Evolutionary conservation across 1,140 invertebrate species (phyloP), one percentile per base, ranked within the genome.

Genomic region (Drosophila trapezifrons): DNA sequence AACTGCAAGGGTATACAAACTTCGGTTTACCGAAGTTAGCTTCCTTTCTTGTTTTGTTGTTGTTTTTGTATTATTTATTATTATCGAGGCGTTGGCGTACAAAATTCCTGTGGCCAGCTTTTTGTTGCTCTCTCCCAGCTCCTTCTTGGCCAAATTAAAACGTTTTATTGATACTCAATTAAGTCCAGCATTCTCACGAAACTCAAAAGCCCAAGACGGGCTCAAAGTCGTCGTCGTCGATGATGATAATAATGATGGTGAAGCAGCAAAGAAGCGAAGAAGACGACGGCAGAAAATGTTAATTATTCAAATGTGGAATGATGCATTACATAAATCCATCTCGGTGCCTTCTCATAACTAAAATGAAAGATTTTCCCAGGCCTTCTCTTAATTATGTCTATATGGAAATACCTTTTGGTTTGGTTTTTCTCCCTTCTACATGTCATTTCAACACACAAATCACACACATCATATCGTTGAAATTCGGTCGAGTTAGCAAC

Each of bases 161-260:
- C 84, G 80, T 87, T 87, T 89, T 87, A 87, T 87, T 87, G 83
- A 87, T 89, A 87, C 83, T 87, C 83, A 87, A 87, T 87, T 87
- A 87, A 83, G 73, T 83, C 67, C 64, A 32, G 72, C 72, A 89
- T 87, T 87, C 84, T 89, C 83, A 87, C 83, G 52, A 77, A 82
- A 74, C 45, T 22, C 57, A n/a, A 63, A 62, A 17, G 37, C 17
- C 18, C 32, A 27, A 45, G 51, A 22, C n/a, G 66, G 20, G 17
- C 3, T 58, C 18, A 51, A 15, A 43, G 35, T n/a, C 54, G 32
- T 35, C 29, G 40, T 25, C 18, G 20, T 38, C 32, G 56, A 40
- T 67, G 65, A 25, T 49, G 32, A 46, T 70, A 35, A 45, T 54
- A 38, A 54, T 66, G 46, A 47, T 64, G 64, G 29, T 10, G 65